Base-by-base conservation (phyloP, 2,888 invertebrate genomes). In the Lucinisca nassula region DNA sequence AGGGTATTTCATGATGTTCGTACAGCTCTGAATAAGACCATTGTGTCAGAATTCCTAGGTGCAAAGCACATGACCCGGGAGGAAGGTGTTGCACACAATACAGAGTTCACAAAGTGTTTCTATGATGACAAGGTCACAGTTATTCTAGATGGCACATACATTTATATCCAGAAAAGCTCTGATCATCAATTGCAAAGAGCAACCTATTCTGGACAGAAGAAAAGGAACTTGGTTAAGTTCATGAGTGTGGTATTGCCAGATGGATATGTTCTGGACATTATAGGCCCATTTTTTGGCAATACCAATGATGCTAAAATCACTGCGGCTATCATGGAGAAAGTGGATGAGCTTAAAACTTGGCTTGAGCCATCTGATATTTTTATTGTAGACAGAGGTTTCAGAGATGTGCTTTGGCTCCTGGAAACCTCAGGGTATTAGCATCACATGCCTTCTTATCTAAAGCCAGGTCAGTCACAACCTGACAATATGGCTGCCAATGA, bases 251-350 rank as follows among this genome's bases (percentile, higher is more conserved):
- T 67, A 17, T 45, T 70, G 32, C 70, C 79, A 24, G 70, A 79
- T 79, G 61, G 78, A 24, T 78, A 61, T 61, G 61, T 38, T 38
- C 40, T 67, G 32, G 67, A 45, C 49, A 67, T 38, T 24, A 38
- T 61, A 61, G 61, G 78, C n/a, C 61, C 78, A 24, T 78, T 61
- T 35, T 79, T 27, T 70, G 38, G 79, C 30, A 67, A 70, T 32
- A 38, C 40, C 14, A 72, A 72, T 79, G 79, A 72, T 79, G 70
- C 79, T n/a, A 51, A 45, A 45, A 79, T 79, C 17, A 79, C 79
- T 30, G 55, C 70, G 35, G 35, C 49, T 3, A 79, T 79, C 49
- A 21, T 79, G n/a, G 27, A 35, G 3, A 79, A 51, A 30, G 70
- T 79, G 49, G 79, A 72, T 21, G 21, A 38, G 30, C 32, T 79